Percentiles rank a stretch among this genome's conserved stretches.
Conservation (phyloP, 2,797 vertebrate genomes). For the Lateolabrax maculatus region DNA sequence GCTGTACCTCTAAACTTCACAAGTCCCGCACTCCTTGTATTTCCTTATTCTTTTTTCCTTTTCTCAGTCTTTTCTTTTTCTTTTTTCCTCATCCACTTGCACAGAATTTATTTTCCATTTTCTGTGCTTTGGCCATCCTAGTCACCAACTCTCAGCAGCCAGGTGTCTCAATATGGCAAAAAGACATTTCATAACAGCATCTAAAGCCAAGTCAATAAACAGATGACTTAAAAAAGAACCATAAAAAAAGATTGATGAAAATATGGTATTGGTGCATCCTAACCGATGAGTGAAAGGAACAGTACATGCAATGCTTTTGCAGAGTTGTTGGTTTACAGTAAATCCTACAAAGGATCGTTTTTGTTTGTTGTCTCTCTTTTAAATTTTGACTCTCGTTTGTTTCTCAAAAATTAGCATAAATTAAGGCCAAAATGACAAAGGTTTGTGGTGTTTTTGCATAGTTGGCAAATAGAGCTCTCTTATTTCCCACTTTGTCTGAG, state of each 20-base stretch:
- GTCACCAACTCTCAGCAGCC: slow-evolving; percentile 34
- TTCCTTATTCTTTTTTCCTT: slow-evolving; percentile 52
- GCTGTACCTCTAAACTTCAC: slow-evolving; percentile 78
- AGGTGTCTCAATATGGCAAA: slow-evolving; percentile 36
- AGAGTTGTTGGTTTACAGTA: slow-evolving; percentile 1
- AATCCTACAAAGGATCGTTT: neutral
- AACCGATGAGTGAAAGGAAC: neutral
- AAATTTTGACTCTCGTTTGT: neutral
- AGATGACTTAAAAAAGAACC: slow-evolving; percentile 9
- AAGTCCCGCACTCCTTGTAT: slow-evolving; percentile 64
- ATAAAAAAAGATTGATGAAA: slow-evolving; percentile 33
- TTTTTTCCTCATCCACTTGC: slow-evolving; percentile 38
- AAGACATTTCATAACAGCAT: slow-evolving; percentile 29
- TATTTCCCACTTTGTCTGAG: neutral
- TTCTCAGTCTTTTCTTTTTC: slow-evolving; percentile 38
- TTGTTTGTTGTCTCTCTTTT: neutral
- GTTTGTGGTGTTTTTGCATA: neutral
- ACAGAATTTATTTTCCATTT: slow-evolving; percentile 62
- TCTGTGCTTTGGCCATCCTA: slow-evolving; percentile 43
- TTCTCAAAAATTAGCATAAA: neutral
- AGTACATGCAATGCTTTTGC: neutral
- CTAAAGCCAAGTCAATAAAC: slow-evolving; percentile 19
- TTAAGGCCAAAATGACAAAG: neutral
- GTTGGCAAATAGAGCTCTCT: neutral
- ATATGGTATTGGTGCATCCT: neutral